These are phyloP conservation scores for Myiozetetes cayanensis DNA, from an alignment of 2,113 vertebrate species.

Conservation along the genomic window DNA sequence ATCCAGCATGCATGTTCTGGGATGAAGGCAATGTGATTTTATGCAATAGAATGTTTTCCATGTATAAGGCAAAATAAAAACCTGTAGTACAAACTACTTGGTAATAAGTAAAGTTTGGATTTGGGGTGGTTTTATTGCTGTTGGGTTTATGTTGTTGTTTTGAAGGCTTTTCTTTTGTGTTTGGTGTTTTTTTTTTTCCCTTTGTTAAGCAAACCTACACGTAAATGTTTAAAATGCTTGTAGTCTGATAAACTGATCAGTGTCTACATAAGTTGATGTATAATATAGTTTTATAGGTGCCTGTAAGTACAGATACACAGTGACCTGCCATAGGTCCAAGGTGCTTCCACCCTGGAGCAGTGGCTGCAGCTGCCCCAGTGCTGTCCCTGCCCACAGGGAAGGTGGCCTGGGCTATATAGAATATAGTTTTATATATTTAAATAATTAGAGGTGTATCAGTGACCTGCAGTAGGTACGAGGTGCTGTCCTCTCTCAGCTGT, in stretches of 20 bases:
- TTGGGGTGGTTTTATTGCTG: background rate
- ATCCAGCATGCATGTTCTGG: fast-evolving
- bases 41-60: background rate
- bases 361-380: fast-evolving
- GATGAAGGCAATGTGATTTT: too few relatives aligned
- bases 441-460: too few relatives aligned
- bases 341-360: background rate
- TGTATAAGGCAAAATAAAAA: fast-evolving
- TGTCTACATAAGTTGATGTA: fast-evolving
- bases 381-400: fast-evolving
- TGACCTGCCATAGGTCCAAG: background rate
- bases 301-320: too few relatives aligned
- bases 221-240: background rate
- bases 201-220: background rate
- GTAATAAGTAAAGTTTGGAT: background rate
- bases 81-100: fast-evolving
- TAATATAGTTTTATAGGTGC: fast-evolving
- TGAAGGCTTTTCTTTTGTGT: background rate
- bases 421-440: too few relatives aligned
- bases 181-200: background rate
- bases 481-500: background rate
- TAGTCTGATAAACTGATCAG: too few relatives aligned
- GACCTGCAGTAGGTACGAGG: too few relatives aligned
- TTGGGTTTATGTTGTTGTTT: background rate
- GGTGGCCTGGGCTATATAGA: background rate